phyloP scores from a whole-genome alignment of 1,140 invertebrate species.

The Bombus huntii region DNA sequence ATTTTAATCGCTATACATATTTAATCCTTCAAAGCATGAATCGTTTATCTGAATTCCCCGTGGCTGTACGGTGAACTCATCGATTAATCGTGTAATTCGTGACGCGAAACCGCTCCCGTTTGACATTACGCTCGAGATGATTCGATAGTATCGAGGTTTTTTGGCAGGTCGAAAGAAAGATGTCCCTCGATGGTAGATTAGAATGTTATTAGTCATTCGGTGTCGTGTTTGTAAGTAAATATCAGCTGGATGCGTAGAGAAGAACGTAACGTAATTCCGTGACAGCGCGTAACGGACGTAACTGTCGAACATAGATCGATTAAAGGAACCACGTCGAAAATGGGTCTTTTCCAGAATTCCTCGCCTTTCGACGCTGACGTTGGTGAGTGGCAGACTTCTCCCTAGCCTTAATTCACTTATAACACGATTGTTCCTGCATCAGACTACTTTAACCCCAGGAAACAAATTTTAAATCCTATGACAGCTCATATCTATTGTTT shows the following conservation, averaged over 20 bases:
- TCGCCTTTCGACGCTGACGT: conserved; percentile 89
- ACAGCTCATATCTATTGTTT: not conserved
- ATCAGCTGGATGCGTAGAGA: conserved; percentile 72
- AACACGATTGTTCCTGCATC: not conserved
- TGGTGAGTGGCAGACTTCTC: conserved; percentile 83
- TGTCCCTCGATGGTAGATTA: conserved; percentile 71
- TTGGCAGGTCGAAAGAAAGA: conserved; percentile 69
- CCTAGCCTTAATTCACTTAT: conserved; percentile 52
- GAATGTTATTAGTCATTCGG: conserved; percentile 76
- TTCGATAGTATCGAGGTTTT: conserved; percentile 59
- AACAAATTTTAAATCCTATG: not conserved
- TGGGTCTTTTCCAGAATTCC: conserved; percentile 87
- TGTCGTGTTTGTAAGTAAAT: conserved; percentile 73
- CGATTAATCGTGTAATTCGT: not conserved
- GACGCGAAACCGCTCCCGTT: not conserved
- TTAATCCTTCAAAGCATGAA: not conserved
- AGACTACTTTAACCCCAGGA: not conserved
- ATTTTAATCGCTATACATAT: too few species aligned
- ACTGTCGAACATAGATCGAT: conserved; percentile 29
- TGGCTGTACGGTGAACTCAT: not conserved
- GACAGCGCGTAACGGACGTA: conserved; percentile 51
- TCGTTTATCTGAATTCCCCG: not conserved
- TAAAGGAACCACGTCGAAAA: conserved; percentile 68
- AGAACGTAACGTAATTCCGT: conserved; percentile 50
- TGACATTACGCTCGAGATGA: conserved; percentile 35